Evolutionary conservation across 2,113 vertebrate species (phyloP), one percentile per base, ranked within the genome.

Genomic region (Eulemur rufifrons): DNA sequence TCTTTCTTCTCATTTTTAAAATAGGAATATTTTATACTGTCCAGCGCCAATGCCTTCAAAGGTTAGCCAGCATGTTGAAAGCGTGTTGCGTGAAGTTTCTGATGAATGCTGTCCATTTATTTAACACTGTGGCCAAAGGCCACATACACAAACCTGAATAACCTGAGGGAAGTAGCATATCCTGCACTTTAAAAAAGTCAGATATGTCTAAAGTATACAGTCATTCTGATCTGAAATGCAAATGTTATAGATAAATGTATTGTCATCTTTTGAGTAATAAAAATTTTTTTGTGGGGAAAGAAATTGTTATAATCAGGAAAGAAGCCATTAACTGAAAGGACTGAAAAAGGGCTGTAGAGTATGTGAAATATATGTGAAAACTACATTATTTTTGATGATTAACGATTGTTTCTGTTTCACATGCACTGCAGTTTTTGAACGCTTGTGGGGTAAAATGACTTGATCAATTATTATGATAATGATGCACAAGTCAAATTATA

Each of bases 401-500:
- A 86, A 21, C 29, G 47, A 90, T 52, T 90, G 15, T 94, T 96
- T 97, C 86, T 96, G 27, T 94, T 95, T 94, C 68, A 86, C 3
- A 27, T 52, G 4, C 29, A 52, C 73, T 76, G 74, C 23, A 52
- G 47, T 87, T 97, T 97, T 92, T 80, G 95, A 97, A 78, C 20
- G 87, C 98, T 98, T 64, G 27, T 96, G 23, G 94, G 96, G 64
- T 95, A 86, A 98, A 98, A 97, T 64, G 64, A 73, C 97, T 98
- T 97, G 98, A 98, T 98, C 98, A 93, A 97, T 98, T 98, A 96
- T 89, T 64, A 94, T 90, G 96, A 95, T 98, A 98, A 97, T 94
- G 96, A 95, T 91, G 81, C 85, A 54, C 3, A 71, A 97, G 93
- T 95, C 95, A 98, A 98, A 98, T 98, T 98, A 98, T 86, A 96